Base-by-base conservation (phyloP, 53 echinoderm and acorn worm species). In the Stichopus horrens region DNA sequence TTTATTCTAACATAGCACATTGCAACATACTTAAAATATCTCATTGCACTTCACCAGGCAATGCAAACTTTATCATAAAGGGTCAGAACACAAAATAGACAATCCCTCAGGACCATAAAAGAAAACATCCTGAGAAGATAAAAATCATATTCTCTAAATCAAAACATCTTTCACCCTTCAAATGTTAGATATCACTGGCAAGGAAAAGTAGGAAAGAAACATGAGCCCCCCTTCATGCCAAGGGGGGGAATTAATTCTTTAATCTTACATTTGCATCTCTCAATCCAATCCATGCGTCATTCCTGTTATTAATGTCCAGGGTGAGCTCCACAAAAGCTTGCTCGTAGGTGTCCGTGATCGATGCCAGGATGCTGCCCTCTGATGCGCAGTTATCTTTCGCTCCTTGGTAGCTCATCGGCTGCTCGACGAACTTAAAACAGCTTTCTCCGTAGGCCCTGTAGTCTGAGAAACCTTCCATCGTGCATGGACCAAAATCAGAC, bases 241-340 rank as follows among this genome's bases (percentile, higher is more conserved):
- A n/a, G 11, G 68, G 3, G 3, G 3, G 68, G n/a, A n/a, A n/a
- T n/a, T n/a, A n/a, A n/a, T 67, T 67, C 11, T 67, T 23, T 13
- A 1, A 21, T 59, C 76, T 79, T 76, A 93, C 93, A 14, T 89
- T 80, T 58, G 73, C 60, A 54, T 74, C 88, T 14, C 23, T 86
- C 52, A 91, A 58, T 14, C 93, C 93, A 23, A 93, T 93, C 93
- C 93, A 93, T 1, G 79, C 79, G 7, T 56, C 52, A 8, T 86
- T 57, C 23, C 58, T 86, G 1, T 76, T 74, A 21, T 86, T 90
- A 9, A 83, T 83, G 67, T 89, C 54, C 56, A 91, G 22, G 53
- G 82, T 86, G 18, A 89, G 76, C 73, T 92, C 89, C 3, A 93
- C 74, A 52, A 91, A 93, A 0, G 93, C 93, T 77, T 93, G 90